Base-by-base conservation (phyloP, 2,797 vertebrate genomes). In the Danio tinwini region DNA sequence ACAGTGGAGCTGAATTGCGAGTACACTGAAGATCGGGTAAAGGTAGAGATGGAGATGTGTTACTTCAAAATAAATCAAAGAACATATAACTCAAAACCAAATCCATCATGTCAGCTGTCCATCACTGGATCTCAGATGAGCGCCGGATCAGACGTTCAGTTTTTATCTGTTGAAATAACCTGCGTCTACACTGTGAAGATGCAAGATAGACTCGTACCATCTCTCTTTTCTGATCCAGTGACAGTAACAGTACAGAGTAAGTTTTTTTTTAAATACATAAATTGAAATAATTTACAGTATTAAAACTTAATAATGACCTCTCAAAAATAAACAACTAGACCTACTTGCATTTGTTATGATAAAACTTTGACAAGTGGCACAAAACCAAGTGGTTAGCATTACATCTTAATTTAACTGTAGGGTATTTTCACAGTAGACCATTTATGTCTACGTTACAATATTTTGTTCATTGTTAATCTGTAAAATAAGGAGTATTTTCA, bases 141-240 rank as follows among this genome's bases (percentile, higher is more conserved):
- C 3, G 29, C 29, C 29, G 29, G 29, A 50, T 71, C 68, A 42
- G 50, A 7, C 42, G 37, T 16, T 71, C 50, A 71, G n/a, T 53
- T 16, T 40, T 42, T 37, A 71, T 71, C 68, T 53, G 50, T 55
- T 16, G 71, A 1, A 7, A 55, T 71, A 39, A 9, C 6, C 37
- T 71, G 68, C 50, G 42, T 5, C 39, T 71, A 19, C 50, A 71
- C 50, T 55, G 68, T 71, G 37, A 3, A 2, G 0, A 19, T 7
- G 49, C 0, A 2, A 13, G 29, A 39, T 40, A 0, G 4, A 69
- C 0, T 1, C 0, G 1, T 0, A 55, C 37, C 50, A 55, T 71
- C 68, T 19, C 0, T 1, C 55, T 6, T 40, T 1, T 71, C 68
- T 14, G 50, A 71, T 55, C 68, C 50, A 40, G 37, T 55, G 50